A percentile compares a stretch with the other conserved stretches of the same genome.
These are phyloP conservation scores for Eubasilissa splendida DNA, from an alignment of 2,888 invertebrate genomes.

Conservation along the genomic window DNA sequence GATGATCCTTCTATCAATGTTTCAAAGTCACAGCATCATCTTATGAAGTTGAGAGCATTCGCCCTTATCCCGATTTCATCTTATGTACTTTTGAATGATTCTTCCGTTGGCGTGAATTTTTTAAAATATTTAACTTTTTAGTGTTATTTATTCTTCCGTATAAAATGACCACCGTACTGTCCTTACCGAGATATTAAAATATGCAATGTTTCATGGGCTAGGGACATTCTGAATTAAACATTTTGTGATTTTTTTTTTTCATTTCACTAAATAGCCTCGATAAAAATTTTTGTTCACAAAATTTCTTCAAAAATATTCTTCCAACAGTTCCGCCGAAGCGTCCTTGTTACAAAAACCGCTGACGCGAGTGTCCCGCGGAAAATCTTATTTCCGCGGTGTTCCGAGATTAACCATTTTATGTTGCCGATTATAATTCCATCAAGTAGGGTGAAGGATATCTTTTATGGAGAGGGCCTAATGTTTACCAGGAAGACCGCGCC, in stretches of 20 bases:
- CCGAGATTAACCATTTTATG: conserved; percentile 40
- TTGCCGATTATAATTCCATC: conserved; percentile 49
- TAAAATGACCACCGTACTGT: too few species aligned
- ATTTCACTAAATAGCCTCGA: not conserved
- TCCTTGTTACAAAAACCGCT: not conserved
- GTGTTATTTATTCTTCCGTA: too few species aligned
- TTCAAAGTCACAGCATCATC: too few species aligned
- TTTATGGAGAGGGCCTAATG: too few species aligned
- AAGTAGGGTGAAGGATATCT: conserved; percentile 22
- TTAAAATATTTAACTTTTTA: too few species aligned
- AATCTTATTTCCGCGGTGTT: conserved; percentile 18
- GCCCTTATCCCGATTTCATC: too few species aligned
- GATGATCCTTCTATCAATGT: too few species aligned
- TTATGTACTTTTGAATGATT: too few species aligned
- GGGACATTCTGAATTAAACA: not conserved
- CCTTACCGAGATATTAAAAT: too few species aligned
- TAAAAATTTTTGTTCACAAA: conserved; percentile 3
- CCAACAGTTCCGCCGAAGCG: not conserved
- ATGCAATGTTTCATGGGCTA: too few species aligned
- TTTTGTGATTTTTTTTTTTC: not conserved
- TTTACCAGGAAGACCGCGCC: not conserved
- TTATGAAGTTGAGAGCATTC: too few species aligned
- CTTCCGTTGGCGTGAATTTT: too few species aligned
- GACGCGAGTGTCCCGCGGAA: conserved; percentile 12
- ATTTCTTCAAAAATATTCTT: not conserved